Percentiles rank a stretch among this genome's conserved stretches.
Conservation (phyloP, 2,113 vertebrate genomes). For the human (Homo sapiens) region GRCh38 chr2:152884501-152885000, state of each 20-base stretch:
- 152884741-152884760: background rate
- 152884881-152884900: background rate
- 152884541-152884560: slow-evolving; percentile 12
- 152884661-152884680: background rate
- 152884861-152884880: background rate
- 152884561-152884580: background rate
- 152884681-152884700: background rate
- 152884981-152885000: background rate
- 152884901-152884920: background rate
- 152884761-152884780: background rate
- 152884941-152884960: background rate
- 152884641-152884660: background rate
- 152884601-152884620: background rate
- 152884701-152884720: background rate
- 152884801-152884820: background rate
- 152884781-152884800: background rate
- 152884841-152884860: background rate
- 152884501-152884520: background rate
- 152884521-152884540: background rate
- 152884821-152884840: background rate
- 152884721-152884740: background rate
- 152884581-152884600: background rate
- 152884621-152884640: background rate
- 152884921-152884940: background rate
- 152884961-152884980: background rate